Conservation (phyloP, 2,888 invertebrate species). For the Drosophila infuscata region DNA sequence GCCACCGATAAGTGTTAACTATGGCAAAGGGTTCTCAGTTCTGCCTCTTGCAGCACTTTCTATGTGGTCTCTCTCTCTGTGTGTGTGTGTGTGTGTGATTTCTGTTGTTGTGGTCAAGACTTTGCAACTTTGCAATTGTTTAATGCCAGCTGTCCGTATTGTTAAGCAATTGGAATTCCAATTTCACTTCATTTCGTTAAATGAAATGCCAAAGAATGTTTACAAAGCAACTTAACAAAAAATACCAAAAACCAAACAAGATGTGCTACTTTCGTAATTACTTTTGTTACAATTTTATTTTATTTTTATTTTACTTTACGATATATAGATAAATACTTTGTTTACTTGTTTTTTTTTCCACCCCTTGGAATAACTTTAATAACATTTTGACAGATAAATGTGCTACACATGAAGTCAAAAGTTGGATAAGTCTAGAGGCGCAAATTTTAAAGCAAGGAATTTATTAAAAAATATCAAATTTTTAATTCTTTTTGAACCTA, state of each 20-base stretch:
- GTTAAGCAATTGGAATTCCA: constrained; percentile 59
- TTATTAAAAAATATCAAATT: background rate
- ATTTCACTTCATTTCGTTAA: constrained; percentile 51
- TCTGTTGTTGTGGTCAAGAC: constrained; percentile 59
- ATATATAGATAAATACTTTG: background rate
- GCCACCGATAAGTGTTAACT: constrained; percentile 55
- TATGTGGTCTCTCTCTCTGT: background rate
- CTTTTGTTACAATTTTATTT: constrained; percentile 11
- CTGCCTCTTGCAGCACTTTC: background rate
- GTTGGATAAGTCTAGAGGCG: too few relatives aligned
- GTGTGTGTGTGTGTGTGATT: constrained; percentile 39
- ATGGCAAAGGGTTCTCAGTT: constrained; percentile 18
- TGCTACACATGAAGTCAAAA: background rate
- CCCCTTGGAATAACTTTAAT: background rate
- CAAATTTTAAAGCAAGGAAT: background rate
- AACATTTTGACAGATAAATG: background rate
- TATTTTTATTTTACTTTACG: background rate
- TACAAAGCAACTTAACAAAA: constrained; percentile 44
- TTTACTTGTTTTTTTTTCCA: background rate
- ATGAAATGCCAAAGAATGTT: constrained; percentile 45
- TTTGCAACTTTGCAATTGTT: constrained; percentile 62
- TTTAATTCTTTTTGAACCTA: background rate
- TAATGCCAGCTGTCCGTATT: constrained; percentile 55
- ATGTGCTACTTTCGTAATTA: constrained; percentile 37
- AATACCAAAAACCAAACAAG: constrained; percentile 5